These are phyloP conservation scores for Temnothorax nylanderi DNA, from an alignment of 1,140 invertebrate genomes.

Conservation along the genomic window DNA sequence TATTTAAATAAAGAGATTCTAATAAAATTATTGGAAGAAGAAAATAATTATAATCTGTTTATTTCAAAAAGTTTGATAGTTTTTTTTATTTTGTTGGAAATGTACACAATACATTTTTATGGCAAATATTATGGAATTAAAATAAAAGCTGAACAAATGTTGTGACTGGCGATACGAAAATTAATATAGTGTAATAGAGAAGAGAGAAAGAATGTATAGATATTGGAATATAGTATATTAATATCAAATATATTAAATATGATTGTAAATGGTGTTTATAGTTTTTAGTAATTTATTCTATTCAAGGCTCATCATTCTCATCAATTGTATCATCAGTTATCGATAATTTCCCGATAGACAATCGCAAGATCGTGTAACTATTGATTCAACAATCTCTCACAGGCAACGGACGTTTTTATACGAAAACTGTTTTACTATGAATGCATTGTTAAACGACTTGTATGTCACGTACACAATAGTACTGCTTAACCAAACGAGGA, in stretches of 20 bases:
- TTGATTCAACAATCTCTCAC: constrained; percentile 1
- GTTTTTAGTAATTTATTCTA: neutral
- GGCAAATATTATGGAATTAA: neutral
- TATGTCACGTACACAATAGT: neutral
- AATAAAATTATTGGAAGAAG: neutral
- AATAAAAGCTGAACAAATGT: neutral
- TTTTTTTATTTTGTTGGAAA: neutral
- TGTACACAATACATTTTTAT: neutral
- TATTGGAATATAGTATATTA: neutral
- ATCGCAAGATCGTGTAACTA: neutral
- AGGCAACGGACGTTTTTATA: neutral
- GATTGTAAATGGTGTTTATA: neutral
- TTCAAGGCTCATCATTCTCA: neutral
- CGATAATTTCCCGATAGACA: neutral
- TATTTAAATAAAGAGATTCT: neutral
- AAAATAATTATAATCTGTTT: neutral
- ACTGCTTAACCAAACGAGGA: constrained; percentile 15
- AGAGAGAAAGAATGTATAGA: neutral
- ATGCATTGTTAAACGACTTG: neutral
- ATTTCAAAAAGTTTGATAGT: neutral
- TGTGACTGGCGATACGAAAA: neutral
- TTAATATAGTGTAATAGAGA: neutral
- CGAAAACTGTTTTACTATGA: neutral
- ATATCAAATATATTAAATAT: constrained; percentile 12
- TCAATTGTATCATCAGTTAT: neutral